These are phyloP conservation scores for Stenoptilia bipunctidactyla DNA, from an alignment of 2,888 invertebrate genomes.

Conservation along the genomic window DNA sequence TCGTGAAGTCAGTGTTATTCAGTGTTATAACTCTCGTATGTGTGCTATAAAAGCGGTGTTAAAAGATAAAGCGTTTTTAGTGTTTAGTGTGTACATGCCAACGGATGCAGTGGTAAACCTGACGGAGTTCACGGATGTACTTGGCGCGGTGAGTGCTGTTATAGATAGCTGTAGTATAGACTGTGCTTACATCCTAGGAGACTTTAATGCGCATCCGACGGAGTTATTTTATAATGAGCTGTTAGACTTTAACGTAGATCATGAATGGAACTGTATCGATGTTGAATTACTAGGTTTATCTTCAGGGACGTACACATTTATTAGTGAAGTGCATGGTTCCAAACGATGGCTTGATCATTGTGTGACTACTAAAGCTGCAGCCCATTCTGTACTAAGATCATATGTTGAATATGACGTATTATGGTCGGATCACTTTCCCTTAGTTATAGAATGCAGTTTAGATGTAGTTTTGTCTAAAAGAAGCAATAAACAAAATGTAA, in stretches of 20 bases:
- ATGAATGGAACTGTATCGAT: conserved; percentile 10
- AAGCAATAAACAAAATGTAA: not conserved
- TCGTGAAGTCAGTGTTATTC: not conserved
- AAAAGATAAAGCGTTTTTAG: not conserved
- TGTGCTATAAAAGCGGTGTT: not conserved
- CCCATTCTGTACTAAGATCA: conserved; percentile 1
- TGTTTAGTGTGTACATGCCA: conserved; percentile 12
- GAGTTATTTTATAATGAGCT: conserved; percentile 10
- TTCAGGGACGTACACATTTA: conserved; percentile 9
- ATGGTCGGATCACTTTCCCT: conserved; percentile 15
- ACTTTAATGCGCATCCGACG: conserved; percentile 12
- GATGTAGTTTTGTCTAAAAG: conserved; percentile 8
- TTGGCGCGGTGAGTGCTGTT: conserved; percentile 4
- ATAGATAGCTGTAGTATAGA: conserved; percentile 5
- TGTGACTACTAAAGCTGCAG: conserved; percentile 8
- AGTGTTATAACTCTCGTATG: not conserved
- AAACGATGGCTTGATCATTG: conserved; percentile 13
- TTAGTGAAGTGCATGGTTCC: conserved; percentile 11
- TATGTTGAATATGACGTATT: conserved; percentile 7
- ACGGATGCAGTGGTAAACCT: conserved; percentile 9
- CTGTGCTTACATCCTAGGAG: conserved; percentile 11
- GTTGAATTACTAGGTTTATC: conserved; percentile 4
- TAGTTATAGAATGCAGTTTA: conserved; percentile 6
- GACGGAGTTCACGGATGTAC: conserved; percentile 6
- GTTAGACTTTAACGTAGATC: conserved; percentile 8